Conservation (phyloP, 2,113 vertebrate genomes). For the Hymenochirus boettgeri region DNA sequence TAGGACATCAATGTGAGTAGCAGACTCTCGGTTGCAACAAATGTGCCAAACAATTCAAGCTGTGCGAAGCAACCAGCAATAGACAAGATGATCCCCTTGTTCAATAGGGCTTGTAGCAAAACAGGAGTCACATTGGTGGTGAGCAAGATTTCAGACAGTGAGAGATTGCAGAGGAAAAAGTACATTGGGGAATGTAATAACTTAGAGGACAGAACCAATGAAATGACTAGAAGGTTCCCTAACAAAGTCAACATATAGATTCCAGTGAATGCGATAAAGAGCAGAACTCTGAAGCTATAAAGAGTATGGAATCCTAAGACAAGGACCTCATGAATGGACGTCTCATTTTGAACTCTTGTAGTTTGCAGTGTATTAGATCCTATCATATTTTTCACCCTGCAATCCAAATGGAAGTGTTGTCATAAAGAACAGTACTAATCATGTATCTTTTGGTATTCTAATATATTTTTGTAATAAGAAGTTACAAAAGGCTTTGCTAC, state of each 20-base stretch:
- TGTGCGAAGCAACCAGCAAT: slow-evolving; percentile 10
- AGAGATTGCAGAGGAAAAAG: slow-evolving; percentile 15
- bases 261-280: background rate
- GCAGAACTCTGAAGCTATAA: background rate
- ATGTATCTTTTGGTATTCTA: too few relatives aligned
- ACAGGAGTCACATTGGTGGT: background rate
- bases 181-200: slow-evolving; percentile 12
- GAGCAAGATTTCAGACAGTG: slow-evolving; percentile 9
- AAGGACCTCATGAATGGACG: background rate
- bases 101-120: slow-evolving; percentile 3
- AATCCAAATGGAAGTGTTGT: too few relatives aligned
- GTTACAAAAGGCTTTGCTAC: too few relatives aligned
- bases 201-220: background rate
- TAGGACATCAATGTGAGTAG: slow-evolving; percentile 24
- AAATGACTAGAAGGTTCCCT: slow-evolving; percentile 1
- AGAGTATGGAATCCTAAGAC: slow-evolving; percentile 1
- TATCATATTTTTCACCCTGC: too few relatives aligned
- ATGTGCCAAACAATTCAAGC: background rate
- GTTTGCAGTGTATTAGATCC: too few relatives aligned
- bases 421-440: too few relatives aligned
- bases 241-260: background rate
- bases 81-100: background rate
- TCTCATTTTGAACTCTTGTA: background rate
- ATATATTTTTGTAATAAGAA: too few relatives aligned
- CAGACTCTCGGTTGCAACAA: background rate